Evolutionary conservation across 2,797 vertebrate genomes (phyloP).

Genomic region (Amniataba percoides): DNA sequence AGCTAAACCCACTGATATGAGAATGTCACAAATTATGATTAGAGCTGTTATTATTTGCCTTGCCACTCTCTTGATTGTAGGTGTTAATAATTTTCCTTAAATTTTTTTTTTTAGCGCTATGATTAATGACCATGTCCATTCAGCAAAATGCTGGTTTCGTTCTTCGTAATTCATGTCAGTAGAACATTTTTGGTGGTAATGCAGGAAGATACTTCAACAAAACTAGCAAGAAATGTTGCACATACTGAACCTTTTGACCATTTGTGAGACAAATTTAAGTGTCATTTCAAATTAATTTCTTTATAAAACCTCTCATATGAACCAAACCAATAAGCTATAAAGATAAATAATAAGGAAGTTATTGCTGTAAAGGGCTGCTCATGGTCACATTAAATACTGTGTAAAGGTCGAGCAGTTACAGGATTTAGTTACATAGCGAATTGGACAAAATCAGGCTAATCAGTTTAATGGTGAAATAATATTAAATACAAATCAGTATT

Average conservation of each 20-base stretch:
- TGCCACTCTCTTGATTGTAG: constrained; percentile 9
- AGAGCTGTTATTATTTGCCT: constrained; percentile 5
- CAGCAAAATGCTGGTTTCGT: not conserved
- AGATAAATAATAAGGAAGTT: not conserved
- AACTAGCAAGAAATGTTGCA: not conserved
- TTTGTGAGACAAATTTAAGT: not conserved
- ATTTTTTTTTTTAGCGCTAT: not conserved
- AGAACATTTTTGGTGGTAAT: not conserved
- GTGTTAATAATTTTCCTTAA: constrained; percentile 6
- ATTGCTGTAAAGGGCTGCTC: not conserved
- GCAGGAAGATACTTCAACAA: not conserved
- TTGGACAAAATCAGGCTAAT: constrained; percentile 24
- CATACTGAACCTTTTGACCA: not conserved
- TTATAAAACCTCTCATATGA: not conserved
- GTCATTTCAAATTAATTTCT: not conserved
- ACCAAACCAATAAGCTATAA: not conserved
- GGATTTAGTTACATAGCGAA: constrained; percentile 36
- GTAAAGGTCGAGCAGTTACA: constrained; percentile 13
- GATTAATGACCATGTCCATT: constrained; percentile 6
- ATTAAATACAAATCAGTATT: constrained; percentile 28
- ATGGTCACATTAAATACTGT: constrained; percentile 1
- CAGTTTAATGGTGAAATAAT: constrained; percentile 37
- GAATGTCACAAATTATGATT: constrained; percentile 31
- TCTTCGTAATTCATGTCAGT: not conserved
- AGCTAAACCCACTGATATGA: constrained; percentile 18